phyloP scores from a whole-genome alignment of 1,140 invertebrate genomes.

The Coenobita brevimanus region DNA sequence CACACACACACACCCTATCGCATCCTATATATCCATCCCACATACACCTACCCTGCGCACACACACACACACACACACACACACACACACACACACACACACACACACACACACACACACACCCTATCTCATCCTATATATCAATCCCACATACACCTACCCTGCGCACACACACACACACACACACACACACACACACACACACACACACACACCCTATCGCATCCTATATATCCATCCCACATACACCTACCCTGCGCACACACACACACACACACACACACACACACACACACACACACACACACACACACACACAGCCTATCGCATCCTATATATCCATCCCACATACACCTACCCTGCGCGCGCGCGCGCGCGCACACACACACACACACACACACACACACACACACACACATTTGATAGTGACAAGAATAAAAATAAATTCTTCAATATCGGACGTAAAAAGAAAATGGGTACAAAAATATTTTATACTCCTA shows the following conservation, averaged over 20 bases:
- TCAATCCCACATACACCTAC: background rate
- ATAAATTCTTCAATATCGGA: too few species aligned
- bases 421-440: too few species aligned
- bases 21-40: too few species aligned
- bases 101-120: background rate
- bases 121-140: background rate
- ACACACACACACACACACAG: conserved; percentile 2
- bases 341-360: background rate
- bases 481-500: too few species aligned
- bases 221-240: background rate
- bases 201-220: background rate
- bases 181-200: conserved; percentile 68
- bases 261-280: background rate
- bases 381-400: conserved; percentile 69
- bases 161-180: conserved; percentile 43
- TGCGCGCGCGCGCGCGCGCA: conserved; percentile 11
- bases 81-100: conserved; percentile 2
- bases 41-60: too few species aligned
- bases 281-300: background rate
- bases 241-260: background rate
- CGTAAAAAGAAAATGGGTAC: too few species aligned
- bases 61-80: too few species aligned
- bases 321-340: background rate
- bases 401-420: conserved; percentile 75
- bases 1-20: too few species aligned